Conservation (phyloP, 1,140 invertebrate genomes). For the Drosophila obscura region DNA sequence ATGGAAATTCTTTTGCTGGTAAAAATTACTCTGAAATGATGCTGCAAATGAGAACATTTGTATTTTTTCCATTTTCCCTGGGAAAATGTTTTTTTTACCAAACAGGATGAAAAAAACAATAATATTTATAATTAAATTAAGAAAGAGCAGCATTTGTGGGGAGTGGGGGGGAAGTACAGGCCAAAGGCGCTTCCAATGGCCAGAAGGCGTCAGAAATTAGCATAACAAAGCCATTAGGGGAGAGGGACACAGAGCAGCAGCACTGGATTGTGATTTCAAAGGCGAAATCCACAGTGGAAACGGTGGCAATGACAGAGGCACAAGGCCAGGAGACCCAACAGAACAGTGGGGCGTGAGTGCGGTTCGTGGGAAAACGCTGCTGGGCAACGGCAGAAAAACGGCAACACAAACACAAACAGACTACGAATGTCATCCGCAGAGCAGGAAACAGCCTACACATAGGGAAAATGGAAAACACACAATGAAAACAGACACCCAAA, state of each 20-base stretch:
- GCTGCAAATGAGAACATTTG: slow-evolving; percentile 54
- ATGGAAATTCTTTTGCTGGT: slow-evolving; percentile 22
- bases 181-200: slow-evolving; percentile 51
- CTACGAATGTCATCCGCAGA: slow-evolving; percentile 66
- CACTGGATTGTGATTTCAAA: slow-evolving; percentile 70
- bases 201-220: slow-evolving; percentile 77
- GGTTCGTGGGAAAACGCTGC: background rate
- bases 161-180: background rate
- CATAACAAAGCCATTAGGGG: slow-evolving; percentile 76
- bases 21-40: slow-evolving; percentile 52
- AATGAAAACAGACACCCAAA: too few relatives aligned
- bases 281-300: slow-evolving; percentile 28
- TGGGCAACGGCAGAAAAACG: slow-evolving; percentile 17
- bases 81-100: slow-evolving; percentile 18
- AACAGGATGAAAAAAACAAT: slow-evolving; percentile 27
- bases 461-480: background rate
- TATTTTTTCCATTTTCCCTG: slow-evolving; percentile 47
- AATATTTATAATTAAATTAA: slow-evolving; percentile 72
- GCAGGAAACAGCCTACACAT: background rate
- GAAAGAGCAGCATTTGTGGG: slow-evolving; percentile 44
- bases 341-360: background rate
- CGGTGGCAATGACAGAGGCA: slow-evolving; percentile 59
- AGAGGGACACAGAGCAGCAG: slow-evolving; percentile 31
- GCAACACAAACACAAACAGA: slow-evolving; percentile 56
- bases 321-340: slow-evolving; percentile 30